Evolutionary conservation across 1,140 invertebrate genomes (phyloP).

Genomic region (Drosophila lini): DNA sequence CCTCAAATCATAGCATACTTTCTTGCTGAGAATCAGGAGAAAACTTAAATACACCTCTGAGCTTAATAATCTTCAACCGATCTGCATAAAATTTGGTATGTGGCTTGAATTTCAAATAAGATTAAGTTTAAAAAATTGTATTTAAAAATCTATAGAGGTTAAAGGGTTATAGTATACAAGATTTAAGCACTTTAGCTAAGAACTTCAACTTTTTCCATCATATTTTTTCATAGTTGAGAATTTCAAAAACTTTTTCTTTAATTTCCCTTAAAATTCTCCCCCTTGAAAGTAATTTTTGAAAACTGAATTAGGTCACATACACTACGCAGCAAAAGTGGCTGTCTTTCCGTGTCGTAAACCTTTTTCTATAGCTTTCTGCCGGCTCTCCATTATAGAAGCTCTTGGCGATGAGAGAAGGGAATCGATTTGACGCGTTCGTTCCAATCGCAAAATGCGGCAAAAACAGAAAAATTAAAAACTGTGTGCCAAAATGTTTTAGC

Average conservation of each 20-base stretch:
- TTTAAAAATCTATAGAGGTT: background rate
- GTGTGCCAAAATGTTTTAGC: slow-evolving; percentile 22
- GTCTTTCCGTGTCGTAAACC: slow-evolving; percentile 9
- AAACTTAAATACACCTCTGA: background rate
- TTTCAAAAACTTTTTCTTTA: too few species aligned
- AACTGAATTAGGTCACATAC: slow-evolving; percentile 16
- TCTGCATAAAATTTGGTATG: background rate
- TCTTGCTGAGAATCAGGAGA: background rate
- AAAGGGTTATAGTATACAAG: too few species aligned
- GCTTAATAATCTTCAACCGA: fast-evolving
- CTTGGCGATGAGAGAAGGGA: background rate
- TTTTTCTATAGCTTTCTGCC: slow-evolving; percentile 14
- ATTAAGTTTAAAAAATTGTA: background rate
- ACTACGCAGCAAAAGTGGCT: background rate
- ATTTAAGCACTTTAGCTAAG: background rate
- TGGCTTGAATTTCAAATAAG: background rate
- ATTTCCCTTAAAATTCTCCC: too few species aligned
- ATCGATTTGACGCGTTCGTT: slow-evolving; percentile 12
- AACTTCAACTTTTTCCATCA: background rate
- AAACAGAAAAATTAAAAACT: slow-evolving; percentile 19
- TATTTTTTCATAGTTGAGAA: background rate
- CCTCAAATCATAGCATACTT: background rate
- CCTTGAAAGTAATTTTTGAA: background rate
- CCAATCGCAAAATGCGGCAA: slow-evolving; percentile 16
- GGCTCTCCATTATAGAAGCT: slow-evolving; percentile 6